Base-by-base conservation (phyloP, 2,113 vertebrate genomes). In the Xiphophorus couchianus region DNA sequence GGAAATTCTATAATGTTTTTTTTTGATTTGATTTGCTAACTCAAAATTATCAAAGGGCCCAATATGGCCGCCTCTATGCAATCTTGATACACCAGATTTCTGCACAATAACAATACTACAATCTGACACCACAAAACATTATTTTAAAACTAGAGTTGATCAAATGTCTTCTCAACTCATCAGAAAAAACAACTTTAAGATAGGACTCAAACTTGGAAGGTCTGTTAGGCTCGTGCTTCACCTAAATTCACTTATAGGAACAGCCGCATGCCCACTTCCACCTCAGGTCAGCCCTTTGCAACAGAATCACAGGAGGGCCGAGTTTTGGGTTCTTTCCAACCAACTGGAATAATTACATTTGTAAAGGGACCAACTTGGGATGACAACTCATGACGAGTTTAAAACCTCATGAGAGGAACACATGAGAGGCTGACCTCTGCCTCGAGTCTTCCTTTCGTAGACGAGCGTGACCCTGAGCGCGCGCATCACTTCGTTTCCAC, bases 401-500 rank as follows among this genome's bases (percentile, higher is more conserved):
- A 62, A 30, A 61, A 54, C 60, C 66, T 27, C 78, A 69, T 29
- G 66, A 67, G 60, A 39, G 72, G 82, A 71, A 39, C 76, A 78
- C 82, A 72, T 4, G 51, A 68, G 54, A 68, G 75, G 74, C 66
- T 35, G 0, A 30, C 27, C 30, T 31, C 31, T 35, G 62, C 5
- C 65, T 4, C 25, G 51, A 58, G 51, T 9, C 51, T 58, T 4
- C 17, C 22, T 25, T n/a, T 58, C 51, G 17, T 17, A n/a, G 51
- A 58, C 8, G 22, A n/a, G 2, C 10, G 25, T 58, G 51, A 58
- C 51, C 51, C 22, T n/a, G 51, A 28, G 9, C 17, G 33, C 78
- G 31, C 74, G 71, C 51, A 58, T n/a, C 51, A 58, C 83, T 66
- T 42, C 39, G 22, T 72, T 77, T 81, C 74, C 78, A 80, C 42